These are phyloP conservation scores for Paradoxurus hermaphroditus DNA, from an alignment of 2,113 vertebrate species.

Conservation along the genomic window DNA sequence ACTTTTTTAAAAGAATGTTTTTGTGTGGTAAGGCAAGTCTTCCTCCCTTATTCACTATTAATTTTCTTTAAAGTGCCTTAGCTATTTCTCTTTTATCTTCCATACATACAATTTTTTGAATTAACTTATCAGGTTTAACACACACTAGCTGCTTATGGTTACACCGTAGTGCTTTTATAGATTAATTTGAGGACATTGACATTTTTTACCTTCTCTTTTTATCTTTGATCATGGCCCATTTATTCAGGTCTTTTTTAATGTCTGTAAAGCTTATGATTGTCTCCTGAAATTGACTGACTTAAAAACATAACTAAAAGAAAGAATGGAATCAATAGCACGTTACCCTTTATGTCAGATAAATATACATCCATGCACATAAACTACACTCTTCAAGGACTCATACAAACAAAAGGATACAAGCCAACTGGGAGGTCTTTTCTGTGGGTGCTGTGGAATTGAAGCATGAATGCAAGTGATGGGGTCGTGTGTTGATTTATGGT, in stretches of 20 bases:
- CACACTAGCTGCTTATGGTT: not conserved
- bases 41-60: not conserved
- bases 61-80: not conserved
- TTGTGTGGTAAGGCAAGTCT: not conserved
- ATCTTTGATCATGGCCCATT: not conserved
- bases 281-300: not conserved
- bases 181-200: not conserved
- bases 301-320: not conserved
- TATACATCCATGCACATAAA: not conserved
- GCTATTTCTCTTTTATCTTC: not conserved
- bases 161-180: not conserved
- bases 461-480: not conserved
- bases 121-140: not conserved
- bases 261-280: not conserved
- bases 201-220: not conserved
- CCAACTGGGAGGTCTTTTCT: not conserved
- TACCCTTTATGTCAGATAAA: not conserved
- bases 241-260: not conserved
- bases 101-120: not conserved
- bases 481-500: not conserved
- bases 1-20: not conserved
- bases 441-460: not conserved
- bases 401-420: not conserved
- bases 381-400: not conserved
- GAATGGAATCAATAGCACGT: not conserved